Evolutionary conservation across 2,113 vertebrate species (phyloP).

Genomic region (Rhineura floridana): DNA sequence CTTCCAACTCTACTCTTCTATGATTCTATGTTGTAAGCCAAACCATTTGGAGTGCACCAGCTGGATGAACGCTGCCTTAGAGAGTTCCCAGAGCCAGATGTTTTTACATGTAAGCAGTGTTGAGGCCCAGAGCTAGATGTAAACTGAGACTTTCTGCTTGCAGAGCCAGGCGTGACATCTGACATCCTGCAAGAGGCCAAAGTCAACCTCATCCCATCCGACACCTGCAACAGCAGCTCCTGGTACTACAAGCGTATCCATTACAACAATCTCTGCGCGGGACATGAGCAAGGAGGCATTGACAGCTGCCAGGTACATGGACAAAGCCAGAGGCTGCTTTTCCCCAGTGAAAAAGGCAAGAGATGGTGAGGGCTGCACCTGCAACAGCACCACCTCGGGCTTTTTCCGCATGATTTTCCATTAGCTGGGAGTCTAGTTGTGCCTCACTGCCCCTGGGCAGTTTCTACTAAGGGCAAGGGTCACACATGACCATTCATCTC

Average conservation of each 20-base stretch:
- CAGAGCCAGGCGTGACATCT: background rate
- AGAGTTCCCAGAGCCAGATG: background rate
- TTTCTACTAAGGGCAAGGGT: background rate
- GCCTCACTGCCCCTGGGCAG: background rate
- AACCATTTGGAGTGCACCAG: too few relatives aligned
- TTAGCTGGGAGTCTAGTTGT: too few relatives aligned
- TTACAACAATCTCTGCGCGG: conserved; percentile 61
- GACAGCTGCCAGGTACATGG: conserved; percentile 69
- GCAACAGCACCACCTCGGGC: too few relatives aligned
- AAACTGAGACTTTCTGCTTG: background rate
- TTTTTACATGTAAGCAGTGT: background rate
- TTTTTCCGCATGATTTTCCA: too few relatives aligned
- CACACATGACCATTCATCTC: too few relatives aligned
- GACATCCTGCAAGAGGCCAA: conserved; percentile 58
- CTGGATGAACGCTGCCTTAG: background rate
- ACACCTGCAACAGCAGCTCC: conserved; percentile 56
- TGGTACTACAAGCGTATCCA: conserved; percentile 64
- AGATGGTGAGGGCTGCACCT: background rate
- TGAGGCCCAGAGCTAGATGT: background rate
- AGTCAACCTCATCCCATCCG: conserved; percentile 44
- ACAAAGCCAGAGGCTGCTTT: background rate
- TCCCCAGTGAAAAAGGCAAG: background rate
- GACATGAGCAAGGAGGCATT: conserved; percentile 58
- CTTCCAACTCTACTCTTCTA: too few relatives aligned
- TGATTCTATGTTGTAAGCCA: too few relatives aligned